phyloP scores from a whole-genome alignment of 2,797 vertebrate genomes.

The Odontamblyopus lacepedii region DNA sequence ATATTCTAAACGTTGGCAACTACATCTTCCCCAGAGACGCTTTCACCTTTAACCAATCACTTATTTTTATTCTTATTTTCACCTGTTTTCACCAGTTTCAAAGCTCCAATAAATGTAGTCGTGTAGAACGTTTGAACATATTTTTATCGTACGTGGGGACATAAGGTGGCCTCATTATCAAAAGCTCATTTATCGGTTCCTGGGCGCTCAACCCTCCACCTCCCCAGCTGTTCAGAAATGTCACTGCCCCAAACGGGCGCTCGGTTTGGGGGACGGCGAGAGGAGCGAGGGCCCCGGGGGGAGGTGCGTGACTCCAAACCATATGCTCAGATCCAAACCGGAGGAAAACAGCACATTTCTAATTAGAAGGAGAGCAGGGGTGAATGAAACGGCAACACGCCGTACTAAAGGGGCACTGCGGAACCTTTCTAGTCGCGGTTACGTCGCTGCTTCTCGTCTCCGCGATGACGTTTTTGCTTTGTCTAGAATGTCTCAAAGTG shows the following conservation, averaged over 20 bases:
- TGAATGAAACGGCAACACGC: not conserved
- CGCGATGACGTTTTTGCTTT: too few relatives aligned
- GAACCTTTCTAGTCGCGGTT: too few relatives aligned
- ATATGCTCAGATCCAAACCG: not conserved
- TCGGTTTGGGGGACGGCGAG: conserved; percentile 18
- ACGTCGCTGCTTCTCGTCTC: too few relatives aligned
- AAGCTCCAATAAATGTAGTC: too few relatives aligned
- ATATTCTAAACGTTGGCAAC: too few relatives aligned
- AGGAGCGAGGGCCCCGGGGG: conserved; percentile 25
- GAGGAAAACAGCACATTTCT: not conserved
- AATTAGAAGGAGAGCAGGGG: not conserved
- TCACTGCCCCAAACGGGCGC: conserved; percentile 29
- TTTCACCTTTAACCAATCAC: too few relatives aligned
- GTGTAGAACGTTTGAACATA: not conserved
- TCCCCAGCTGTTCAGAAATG: conserved; percentile 66
- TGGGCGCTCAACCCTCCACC: conserved; percentile 62
- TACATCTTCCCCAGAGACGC: too few relatives aligned
- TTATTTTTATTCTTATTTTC: too few relatives aligned
- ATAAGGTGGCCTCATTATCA: not conserved
- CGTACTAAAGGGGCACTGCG: not conserved
- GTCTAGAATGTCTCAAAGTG: too few relatives aligned
- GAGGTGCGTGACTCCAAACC: not conserved
- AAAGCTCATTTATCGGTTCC: conserved; percentile 61
- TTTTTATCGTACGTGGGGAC: not conserved
- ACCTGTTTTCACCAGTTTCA: too few relatives aligned